Evolutionary conservation across 2,797 vertebrate species (phyloP), one percentile per base, ranked within the genome.

Genomic region (Schizopygopsis malacanthus): DNA sequence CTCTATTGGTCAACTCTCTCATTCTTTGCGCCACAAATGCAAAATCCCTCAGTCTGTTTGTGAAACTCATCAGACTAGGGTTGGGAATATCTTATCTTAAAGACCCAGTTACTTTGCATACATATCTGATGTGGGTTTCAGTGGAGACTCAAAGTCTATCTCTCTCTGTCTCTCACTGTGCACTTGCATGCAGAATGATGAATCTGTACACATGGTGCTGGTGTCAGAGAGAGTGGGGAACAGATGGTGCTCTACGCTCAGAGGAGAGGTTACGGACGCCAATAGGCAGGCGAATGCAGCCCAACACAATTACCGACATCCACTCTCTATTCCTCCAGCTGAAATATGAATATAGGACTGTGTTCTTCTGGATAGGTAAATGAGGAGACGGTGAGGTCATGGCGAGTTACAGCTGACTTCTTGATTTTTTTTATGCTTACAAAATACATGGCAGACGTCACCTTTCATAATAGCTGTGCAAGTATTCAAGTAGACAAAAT

Each of bases 211-310:
- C 75, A 79, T 79, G 67, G 83, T 78, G 73, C 73, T 41, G 61
- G 45, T 84, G 82, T 84, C 82, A 81, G 84, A 52, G 45, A 73
- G 84, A 52, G 84, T 52, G 70, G 69, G 56, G 78, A 85, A 85
- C 78, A 85, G 84, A 85, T 85, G 84, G 84, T 85, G 84, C 52
- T 79, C 83, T 85, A 71, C 18, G 67, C 83, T 85, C 65, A 47
- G 76, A 85, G 83, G 83, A 85, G 83, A 85, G 83, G 83, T 85
- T 85, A 72, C 25, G 77, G 83, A 85, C 41, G 41, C 67, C 76
- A 79, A 79, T 79, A 85, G 76, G 65, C 67, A 85, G 76, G 76
- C 63, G 2, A 77, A 84, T 69, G 33, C 67, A 85, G 52, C 52
- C 67, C 41, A 65, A 43, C 78, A 75, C 69, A 72, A 80, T 81